These are phyloP conservation scores for Turnix velox DNA, from an alignment of 2,113 vertebrate genomes.

Conservation along the genomic window DNA sequence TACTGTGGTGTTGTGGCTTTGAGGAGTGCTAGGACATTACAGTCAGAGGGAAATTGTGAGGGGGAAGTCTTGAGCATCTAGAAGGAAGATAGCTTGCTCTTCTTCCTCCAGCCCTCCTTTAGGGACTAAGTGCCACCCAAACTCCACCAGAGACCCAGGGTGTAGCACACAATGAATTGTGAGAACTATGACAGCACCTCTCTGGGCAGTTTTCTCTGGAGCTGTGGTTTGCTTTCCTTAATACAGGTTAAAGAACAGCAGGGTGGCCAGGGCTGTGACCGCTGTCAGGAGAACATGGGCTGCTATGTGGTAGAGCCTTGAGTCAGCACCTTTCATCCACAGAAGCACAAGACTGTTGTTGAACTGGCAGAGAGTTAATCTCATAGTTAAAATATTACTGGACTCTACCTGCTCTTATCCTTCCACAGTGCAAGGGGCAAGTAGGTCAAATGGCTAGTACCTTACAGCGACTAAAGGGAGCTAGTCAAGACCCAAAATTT, in stretches of 20 bases:
- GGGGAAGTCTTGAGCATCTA: neutral
- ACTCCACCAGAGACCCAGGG: neutral
- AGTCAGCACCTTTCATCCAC: constrained; percentile 27
- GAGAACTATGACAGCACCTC: neutral
- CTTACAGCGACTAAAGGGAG: constrained; percentile 22
- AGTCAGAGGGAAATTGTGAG: neutral
- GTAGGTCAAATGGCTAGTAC: constrained; percentile 45
- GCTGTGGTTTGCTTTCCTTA: neutral
- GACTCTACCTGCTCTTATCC: constrained; percentile 38
- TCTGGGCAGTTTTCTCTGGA: neutral
- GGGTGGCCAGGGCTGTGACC: neutral
- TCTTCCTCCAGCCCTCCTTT: neutral
- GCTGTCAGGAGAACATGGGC: neutral
- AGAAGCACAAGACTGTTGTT: constrained; percentile 44
- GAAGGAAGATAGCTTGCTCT: neutral
- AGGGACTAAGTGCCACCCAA: neutral
- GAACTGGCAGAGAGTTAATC: constrained; percentile 28
- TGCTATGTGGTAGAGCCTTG: neutral
- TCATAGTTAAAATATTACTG: constrained; percentile 67
- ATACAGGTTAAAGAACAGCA: neutral
- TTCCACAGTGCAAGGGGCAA: constrained; percentile 60
- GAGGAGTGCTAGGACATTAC: neutral
- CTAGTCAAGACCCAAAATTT: neutral
- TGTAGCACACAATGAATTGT: neutral
- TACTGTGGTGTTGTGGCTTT: neutral